A percentile compares a stretch with the other conserved stretches of the same genome.
phyloP scores from a whole-genome alignment of 2,797 vertebrate genomes.

The Gobionotothen gibberifrons region DNA sequence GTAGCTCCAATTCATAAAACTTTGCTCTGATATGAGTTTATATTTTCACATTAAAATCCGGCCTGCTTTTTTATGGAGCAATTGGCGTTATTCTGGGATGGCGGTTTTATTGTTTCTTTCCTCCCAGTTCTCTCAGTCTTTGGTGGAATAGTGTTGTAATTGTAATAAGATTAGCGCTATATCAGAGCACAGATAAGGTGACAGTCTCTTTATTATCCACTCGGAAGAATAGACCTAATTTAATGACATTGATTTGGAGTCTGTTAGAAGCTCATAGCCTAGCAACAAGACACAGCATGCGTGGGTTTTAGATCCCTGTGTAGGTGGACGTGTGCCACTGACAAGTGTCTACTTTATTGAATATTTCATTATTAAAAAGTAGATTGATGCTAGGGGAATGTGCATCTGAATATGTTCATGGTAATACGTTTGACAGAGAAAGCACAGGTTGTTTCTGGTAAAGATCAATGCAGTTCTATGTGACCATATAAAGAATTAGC shows the following conservation, averaged over 20 bases:
- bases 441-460: not conserved
- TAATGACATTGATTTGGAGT: conserved; percentile 68
- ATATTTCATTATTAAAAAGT: conserved; percentile 53
- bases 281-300: conserved; percentile 35
- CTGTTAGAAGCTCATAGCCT: conserved; percentile 47
- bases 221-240: conserved; percentile 64
- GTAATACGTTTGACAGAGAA: conserved; percentile 15
- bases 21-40: not conserved
- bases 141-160: conserved; percentile 30
- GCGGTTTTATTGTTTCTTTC: conserved; percentile 18
- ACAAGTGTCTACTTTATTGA: conserved; percentile 57
- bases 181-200: conserved; percentile 58
- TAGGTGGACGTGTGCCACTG: conserved; percentile 42
- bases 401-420: conserved; percentile 14
- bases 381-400: conserved; percentile 29
- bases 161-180: conserved; percentile 63
- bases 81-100: not conserved
- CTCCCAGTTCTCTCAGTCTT: conserved; percentile 25
- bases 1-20: conserved; percentile 12
- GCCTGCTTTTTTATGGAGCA: conserved; percentile 3
- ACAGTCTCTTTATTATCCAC: conserved; percentile 70
- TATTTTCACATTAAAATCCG: conserved; percentile 14
- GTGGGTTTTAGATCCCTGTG: conserved; percentile 35
- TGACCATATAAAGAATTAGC: no score
- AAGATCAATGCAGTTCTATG: conserved; percentile 4